Percentiles rank a stretch among this genome's conserved stretches.
Conservation (phyloP, 2,888 invertebrate species). For the Amaurobius ferox region DNA sequence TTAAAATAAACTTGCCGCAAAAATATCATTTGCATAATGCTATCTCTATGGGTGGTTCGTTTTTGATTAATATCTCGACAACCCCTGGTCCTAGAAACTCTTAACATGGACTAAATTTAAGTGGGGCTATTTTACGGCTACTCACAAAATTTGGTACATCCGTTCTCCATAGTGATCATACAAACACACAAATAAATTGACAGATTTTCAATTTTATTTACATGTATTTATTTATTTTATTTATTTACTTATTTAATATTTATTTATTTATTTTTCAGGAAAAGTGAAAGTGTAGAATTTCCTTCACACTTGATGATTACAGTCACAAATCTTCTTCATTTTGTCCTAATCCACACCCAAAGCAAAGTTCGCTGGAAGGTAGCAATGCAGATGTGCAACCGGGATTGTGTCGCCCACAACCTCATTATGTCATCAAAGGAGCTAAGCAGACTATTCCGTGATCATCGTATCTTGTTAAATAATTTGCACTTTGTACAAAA, state of each 20-base stretch:
- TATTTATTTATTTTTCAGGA: conserved; percentile 78
- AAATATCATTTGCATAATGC: too few species aligned
- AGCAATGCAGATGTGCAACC: conserved; percentile 69
- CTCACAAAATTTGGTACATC: too few species aligned
- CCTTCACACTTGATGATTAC: conserved; percentile 82
- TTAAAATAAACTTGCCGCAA: too few species aligned
- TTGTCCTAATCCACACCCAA: conserved; percentile 81
- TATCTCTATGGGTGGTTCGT: too few species aligned
- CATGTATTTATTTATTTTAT: too few species aligned
- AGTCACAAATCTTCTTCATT: conserved; percentile 83
- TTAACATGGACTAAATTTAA: too few species aligned
- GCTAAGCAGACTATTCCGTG: conserved; percentile 35
- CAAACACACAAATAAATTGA: too few species aligned
- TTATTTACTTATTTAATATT: neutral
- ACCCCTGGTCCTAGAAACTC: too few species aligned
- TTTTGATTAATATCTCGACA: too few species aligned
- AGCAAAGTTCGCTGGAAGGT: conserved; percentile 65
- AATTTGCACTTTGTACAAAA: conserved; percentile 54
- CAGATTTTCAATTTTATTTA: too few species aligned
- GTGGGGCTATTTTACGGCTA: too few species aligned
- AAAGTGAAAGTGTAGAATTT: conserved; percentile 85
- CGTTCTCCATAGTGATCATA: too few species aligned
- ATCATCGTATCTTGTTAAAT: conserved; percentile 35
- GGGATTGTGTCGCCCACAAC: conserved; percentile 68
- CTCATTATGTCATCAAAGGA: conserved; percentile 52